Evolutionary conservation across 2,113 vertebrate species (phyloP).

Genomic region (Tetraodon nigroviridis): DNA sequence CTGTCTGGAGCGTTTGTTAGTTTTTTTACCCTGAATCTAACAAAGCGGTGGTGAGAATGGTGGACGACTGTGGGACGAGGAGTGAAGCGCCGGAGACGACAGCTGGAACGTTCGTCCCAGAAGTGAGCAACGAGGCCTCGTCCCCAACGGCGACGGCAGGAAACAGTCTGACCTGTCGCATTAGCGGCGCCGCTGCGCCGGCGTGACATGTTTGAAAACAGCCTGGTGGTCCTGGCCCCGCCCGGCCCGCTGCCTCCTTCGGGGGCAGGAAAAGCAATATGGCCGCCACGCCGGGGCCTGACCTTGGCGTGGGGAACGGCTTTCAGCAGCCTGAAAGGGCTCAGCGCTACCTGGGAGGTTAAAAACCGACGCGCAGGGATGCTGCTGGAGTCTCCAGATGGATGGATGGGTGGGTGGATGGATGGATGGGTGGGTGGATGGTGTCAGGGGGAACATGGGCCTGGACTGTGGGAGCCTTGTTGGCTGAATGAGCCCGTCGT

Average conservation of each 20-base stretch:
- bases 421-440: too few relatives aligned
- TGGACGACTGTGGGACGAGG: neutral
- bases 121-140: conserved; percentile 18
- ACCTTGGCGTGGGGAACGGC: conserved; percentile 27
- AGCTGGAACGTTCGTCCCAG: conserved; percentile 4
- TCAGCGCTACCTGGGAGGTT: conserved; percentile 51
- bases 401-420: too few relatives aligned
- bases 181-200: conserved; percentile 3
- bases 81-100: conserved; percentile 7
- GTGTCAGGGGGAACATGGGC: neutral
- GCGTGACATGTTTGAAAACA: conserved; percentile 4
- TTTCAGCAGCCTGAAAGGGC: conserved; percentile 37
- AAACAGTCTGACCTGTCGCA: conserved; percentile 19
- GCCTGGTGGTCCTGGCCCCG: neutral
- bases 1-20: too few relatives aligned
- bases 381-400: neutral
- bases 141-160: neutral
- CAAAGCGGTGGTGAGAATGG: neutral
- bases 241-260: neutral
- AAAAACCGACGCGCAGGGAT: conserved; percentile 10
- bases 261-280: conserved; percentile 1
- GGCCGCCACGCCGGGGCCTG: conserved; percentile 20
- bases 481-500: neutral
- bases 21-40: neutral
- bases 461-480: neutral